Evolutionary conservation across 2,113 vertebrate species (phyloP).

Genomic region (Eretmochelys imbricata): DNA sequence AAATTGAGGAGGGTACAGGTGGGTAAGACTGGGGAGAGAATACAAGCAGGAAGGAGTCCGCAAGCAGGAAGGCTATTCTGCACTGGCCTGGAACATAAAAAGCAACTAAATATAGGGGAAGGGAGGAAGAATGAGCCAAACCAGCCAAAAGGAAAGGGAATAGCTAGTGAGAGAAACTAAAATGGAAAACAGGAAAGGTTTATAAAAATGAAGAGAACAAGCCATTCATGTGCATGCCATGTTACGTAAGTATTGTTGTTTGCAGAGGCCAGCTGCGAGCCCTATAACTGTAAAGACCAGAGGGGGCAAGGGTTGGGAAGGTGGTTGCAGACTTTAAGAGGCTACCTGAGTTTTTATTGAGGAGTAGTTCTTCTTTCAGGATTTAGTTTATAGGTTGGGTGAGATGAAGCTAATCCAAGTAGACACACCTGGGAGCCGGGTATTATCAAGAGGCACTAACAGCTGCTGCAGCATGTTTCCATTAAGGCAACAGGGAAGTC

Average conservation of each 20-base stretch:
- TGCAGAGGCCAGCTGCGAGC: neutral
- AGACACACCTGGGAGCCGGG: neutral
- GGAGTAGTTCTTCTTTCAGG: neutral
- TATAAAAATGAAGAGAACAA: neutral
- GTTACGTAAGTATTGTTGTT: neutral
- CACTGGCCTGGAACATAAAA: neutral
- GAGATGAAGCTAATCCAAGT: neutral
- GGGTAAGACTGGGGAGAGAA: too few species aligned
- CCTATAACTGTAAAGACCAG: neutral
- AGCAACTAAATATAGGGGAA: too few species aligned
- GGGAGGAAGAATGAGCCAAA: too few species aligned
- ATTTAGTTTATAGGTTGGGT: neutral
- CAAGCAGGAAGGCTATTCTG: neutral
- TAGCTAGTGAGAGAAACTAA: neutral
- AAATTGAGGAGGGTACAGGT: neutral
- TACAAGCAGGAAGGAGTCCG: too few species aligned
- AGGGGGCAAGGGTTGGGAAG: neutral
- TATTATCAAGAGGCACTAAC: neutral
- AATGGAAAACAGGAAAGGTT: neutral
- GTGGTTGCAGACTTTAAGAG: neutral
- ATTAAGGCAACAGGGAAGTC: neutral
- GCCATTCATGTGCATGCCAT: neutral
- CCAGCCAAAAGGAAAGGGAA: too few species aligned
- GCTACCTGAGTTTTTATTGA: neutral
- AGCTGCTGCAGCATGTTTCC: neutral